Conservation (phyloP, 2,113 vertebrate species). For the Perccottus glenii region DNA sequence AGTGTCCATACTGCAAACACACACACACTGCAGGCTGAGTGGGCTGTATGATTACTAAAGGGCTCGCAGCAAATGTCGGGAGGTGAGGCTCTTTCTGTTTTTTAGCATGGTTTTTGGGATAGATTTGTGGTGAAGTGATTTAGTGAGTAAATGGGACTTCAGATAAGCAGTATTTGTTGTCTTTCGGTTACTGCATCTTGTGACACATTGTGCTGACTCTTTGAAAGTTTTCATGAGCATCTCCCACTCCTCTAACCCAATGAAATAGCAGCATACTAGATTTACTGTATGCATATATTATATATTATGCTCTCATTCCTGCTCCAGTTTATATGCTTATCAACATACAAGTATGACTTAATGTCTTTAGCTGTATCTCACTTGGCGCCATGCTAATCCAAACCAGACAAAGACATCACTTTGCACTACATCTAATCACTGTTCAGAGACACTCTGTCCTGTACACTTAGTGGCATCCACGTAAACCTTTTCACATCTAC, state of each 20-base stretch:
- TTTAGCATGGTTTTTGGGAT: slow-evolving; percentile 15
- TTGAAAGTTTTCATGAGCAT: slow-evolving; percentile 11
- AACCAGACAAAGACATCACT: no score
- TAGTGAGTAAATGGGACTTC: slow-evolving; percentile 12
- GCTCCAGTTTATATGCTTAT: no score
- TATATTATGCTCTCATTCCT: no score
- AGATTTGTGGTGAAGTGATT: slow-evolving; percentile 20
- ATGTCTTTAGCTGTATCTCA: no score
- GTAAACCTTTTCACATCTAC: no score
- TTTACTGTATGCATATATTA: no score
- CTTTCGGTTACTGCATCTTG: slow-evolving; percentile 16
- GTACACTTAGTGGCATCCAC: no score
- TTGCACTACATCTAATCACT: no score
- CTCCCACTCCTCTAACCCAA: slow-evolving; percentile 13
- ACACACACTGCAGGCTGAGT: slow-evolving; percentile 25
- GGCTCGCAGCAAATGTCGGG: slow-evolving; percentile 48
- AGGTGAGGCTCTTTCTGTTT: slow-evolving; percentile 21
- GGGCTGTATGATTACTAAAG: slow-evolving; percentile 45
- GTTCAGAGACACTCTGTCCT: no score
- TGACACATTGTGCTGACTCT: slow-evolving; percentile 28
- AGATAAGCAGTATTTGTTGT: slow-evolving; percentile 14
- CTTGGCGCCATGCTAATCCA: no score
- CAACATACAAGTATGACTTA: no score
- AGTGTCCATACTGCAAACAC: slow-evolving; percentile 11
- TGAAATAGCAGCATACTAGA: slow-evolving; percentile 11